phyloP scores from a whole-genome alignment of 2,888 invertebrate genomes.

The Ormyrus rosae region DNA sequence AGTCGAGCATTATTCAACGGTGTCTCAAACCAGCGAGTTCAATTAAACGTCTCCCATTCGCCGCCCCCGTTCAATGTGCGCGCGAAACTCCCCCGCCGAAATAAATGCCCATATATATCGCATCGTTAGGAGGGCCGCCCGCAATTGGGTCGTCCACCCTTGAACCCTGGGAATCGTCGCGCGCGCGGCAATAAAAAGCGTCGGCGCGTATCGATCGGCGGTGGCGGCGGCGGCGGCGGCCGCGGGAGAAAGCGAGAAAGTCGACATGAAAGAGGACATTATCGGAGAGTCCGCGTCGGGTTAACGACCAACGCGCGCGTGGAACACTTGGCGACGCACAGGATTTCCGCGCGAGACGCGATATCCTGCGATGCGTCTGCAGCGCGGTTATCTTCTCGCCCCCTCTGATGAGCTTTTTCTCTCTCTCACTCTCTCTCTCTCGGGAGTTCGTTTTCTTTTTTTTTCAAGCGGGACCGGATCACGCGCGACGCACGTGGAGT shows the following conservation, averaged over 20 bases:
- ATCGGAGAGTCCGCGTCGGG: slow-evolving; percentile 43
- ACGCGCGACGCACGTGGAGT: neutral
- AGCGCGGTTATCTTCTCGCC: neutral
- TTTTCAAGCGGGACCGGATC: no score
- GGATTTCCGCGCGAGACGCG: slow-evolving; percentile 47
- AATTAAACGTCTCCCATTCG: no score
- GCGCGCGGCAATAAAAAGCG: no score
- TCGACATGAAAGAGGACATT: neutral
- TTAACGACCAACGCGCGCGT: slow-evolving; percentile 38
- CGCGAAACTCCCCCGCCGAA: no score
- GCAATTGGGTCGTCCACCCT: no score
- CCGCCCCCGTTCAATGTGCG: no score
- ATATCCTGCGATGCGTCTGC: slow-evolving; percentile 27
- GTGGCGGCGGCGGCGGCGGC: neutral
- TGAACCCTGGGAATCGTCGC: no score
- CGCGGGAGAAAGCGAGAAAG: slow-evolving; percentile 51
- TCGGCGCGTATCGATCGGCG: neutral
- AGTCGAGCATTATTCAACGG: no score
- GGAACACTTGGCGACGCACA: slow-evolving; percentile 15
- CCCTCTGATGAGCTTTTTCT: no score
- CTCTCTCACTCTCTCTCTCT: neutral
- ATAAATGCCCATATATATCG: no score
- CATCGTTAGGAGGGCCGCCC: no score
- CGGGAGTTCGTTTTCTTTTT: neutral
- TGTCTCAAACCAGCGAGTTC: neutral